Percentiles rank a stretch among this genome's conserved stretches.
These are phyloP conservation scores for Clarias batrachus DNA, from an alignment of 2,113 vertebrate species.

Conservation along the genomic window DNA sequence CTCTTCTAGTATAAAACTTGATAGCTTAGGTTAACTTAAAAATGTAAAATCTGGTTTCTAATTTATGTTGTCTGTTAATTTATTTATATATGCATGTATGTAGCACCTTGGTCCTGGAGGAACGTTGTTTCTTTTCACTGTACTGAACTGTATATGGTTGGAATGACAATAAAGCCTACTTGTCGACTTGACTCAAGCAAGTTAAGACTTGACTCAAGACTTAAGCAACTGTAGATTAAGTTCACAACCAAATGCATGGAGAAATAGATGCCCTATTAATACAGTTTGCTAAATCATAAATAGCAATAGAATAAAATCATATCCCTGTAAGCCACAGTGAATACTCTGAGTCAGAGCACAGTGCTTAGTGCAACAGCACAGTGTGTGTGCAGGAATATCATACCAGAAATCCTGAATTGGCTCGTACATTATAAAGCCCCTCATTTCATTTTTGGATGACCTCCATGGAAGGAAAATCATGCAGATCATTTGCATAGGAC, in stretches of 20 bases:
- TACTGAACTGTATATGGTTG: no score
- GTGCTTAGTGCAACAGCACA: background rate
- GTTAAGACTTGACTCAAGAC: no score
- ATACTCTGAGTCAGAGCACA: background rate
- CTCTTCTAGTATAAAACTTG: no score
- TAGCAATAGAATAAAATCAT: background rate
- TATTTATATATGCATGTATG: no score
- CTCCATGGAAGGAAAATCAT: background rate
- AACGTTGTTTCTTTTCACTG: no score
- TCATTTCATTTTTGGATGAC: conserved; percentile 13
- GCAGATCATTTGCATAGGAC: conserved; percentile 2
- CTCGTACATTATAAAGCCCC: background rate
- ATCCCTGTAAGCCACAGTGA: background rate
- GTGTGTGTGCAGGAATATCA: background rate
- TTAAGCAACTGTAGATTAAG: background rate
- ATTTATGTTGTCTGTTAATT: no score
- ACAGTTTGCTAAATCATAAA: background rate
- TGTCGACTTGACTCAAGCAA: no score
- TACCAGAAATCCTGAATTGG: conserved; percentile 2
- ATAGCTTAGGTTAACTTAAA: no score
- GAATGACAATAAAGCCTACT: no score
- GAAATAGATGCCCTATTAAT: background rate
- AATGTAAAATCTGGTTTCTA: no score
- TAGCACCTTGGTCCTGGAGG: no score
- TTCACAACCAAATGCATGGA: background rate